phyloP scores from a whole-genome alignment of 2,888 invertebrate genomes.

The Philonicus albiceps region DNA sequence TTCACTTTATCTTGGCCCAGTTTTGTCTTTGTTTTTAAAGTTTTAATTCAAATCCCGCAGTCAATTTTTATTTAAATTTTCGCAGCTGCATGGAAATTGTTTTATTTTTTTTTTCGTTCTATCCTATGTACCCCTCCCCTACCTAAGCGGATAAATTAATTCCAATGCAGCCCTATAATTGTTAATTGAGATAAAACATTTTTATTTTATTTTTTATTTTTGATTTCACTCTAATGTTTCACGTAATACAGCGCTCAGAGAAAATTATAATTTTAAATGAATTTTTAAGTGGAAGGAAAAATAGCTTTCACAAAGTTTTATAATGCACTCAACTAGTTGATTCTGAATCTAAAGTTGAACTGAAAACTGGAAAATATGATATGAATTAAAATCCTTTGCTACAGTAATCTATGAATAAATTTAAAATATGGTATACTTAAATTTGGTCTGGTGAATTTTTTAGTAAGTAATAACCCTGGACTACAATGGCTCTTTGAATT shows the following conservation, averaged over 20 bases:
- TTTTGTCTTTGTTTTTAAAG: constrained; percentile 3
- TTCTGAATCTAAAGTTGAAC: not conserved
- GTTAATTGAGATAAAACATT: not conserved
- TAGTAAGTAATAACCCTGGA: not conserved
- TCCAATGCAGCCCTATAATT: not conserved
- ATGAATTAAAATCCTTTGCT: not conserved
- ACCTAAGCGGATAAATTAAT: not conserved
- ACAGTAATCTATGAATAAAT: not conserved
- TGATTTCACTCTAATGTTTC: not conserved
- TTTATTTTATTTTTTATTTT: not conserved
- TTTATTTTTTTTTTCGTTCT: not conserved
- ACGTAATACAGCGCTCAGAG: not conserved
- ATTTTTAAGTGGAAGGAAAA: not conserved
- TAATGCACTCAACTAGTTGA: not conserved
- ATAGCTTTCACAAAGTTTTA: not conserved
- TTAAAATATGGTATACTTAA: not conserved
- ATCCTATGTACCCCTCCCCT: not conserved
- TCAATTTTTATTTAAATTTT: not conserved
- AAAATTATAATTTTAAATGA: not conserved
- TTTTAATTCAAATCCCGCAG: constrained; percentile 6
- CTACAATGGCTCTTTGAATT: not conserved
- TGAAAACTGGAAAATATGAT: not conserved
- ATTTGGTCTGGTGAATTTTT: not conserved
- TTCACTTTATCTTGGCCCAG: constrained; percentile 10
- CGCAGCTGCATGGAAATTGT: not conserved